Base-by-base conservation (phyloP, 2,888 invertebrate species). In the Ephialtes manifestator region DNA sequence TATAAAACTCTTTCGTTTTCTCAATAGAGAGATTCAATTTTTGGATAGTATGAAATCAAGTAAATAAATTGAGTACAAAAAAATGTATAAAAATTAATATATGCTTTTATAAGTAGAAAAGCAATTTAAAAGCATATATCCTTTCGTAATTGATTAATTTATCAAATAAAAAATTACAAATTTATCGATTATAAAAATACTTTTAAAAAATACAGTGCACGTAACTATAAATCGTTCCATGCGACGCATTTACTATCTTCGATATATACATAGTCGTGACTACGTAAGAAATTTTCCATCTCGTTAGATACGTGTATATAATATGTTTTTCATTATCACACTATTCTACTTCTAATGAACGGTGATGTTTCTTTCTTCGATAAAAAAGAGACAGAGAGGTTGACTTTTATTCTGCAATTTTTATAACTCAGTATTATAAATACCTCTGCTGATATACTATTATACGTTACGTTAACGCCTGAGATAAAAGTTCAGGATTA, bases 281-380 rank as follows among this genome's bases (percentile, higher is more conserved):
- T 15, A 20, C 24, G 13, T 18, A 15, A 71, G 68, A 71, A 71
- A 53, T 55, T 39, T 71, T 71, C 71, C 55, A 39, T 55, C 55
- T 55, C 20, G 39, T 71, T 71, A 55, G 53, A 15, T 18, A 53
- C 18, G 7, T 39, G 13, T 7, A 15, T 48, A 24, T n/a, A 48
- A 20, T 15, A 35, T 53, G 24, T 71, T 55, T 39, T 24, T 11
- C 39, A 39, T 4, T 71, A 8, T 39, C 53, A 35, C 39, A 10
- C 39, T 13, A 4, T 55, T 20, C 55, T 55, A 24, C 24, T 24
- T 24, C 24, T 24, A 24, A 43, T 55, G 39, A 31, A 20, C 8
- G 39, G 13, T 24, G 39, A 20, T 53, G 35, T 53, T 71, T 18
- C 51, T 35, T 53, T 60, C 58, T 18, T 60, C 39, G 74, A 55